Evolutionary conservation across 2,797 vertebrate species (phyloP), one percentile per base, ranked within the genome.

Genomic region (Nannoperca australis): DNA sequence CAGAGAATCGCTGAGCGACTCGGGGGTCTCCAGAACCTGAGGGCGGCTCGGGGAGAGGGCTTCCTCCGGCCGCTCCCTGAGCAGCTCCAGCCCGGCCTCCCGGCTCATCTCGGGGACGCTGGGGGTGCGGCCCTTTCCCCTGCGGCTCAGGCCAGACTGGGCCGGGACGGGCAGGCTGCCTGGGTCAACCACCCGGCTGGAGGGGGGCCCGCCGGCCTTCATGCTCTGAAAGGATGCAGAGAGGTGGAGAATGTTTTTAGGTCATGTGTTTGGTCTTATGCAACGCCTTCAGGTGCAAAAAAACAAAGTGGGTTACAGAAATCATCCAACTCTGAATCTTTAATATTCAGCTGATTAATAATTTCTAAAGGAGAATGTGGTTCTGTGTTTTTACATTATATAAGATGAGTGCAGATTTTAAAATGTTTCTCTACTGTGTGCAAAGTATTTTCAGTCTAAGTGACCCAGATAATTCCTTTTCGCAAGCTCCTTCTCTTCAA

Each of bases 1-100:
- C 77, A 98, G 95, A 0, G 98, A 98, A 60, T 99, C 97, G 10
- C 97, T 98, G 80, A 98, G 96, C 2, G 97, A 98, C 88, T 98
- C 98, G 0, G 97, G 97, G 67, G 97, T 98, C 84, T 99, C 97
- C 83, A 96, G 91, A 70, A 96, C 96, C 0, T 95, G 95, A 60
- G 97, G 96, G 7, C 96, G 95, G 56, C 94, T 95, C 0, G 94
- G 95, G 49, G 94, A 96, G 0, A 95, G 92, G 0, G 93, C 91
- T 24, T 95, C 95, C 65, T 95, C 95, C 0, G 96, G 95, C 24
- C 94, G 93, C 9, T 97, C 96, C 87, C 95, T 93, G 30, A 96
- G 95, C 53, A 93, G 94, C 27, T 97, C 96, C 78, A 97, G 94
- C 13, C 92, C 96, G 27, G 96, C 94, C 77, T 98, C 97, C 17